These are phyloP conservation scores for Nothocercus julius DNA, from an alignment of 2,113 vertebrate genomes.

Conservation along the genomic window DNA sequence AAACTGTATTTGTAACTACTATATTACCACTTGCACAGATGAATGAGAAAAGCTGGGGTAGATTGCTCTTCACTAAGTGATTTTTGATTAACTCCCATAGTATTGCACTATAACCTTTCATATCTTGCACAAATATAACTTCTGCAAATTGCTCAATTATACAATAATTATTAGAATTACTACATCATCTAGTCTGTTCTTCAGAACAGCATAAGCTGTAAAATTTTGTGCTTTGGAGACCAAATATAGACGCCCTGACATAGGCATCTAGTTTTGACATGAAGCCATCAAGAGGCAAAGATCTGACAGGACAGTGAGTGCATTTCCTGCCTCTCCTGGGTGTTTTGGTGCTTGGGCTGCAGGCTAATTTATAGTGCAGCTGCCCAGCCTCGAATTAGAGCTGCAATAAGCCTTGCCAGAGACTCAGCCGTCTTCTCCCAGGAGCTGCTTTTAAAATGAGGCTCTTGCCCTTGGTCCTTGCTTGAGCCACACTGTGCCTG, in stretches of 20 bases:
- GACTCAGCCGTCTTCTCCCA: background rate
- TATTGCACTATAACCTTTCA: background rate
- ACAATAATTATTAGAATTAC: background rate
- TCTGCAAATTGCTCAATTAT: background rate
- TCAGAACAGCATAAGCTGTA: background rate
- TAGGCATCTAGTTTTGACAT: background rate
- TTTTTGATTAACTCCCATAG: background rate
- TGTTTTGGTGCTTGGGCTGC: background rate
- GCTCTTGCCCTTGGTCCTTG: background rate
- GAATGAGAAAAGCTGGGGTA: background rate
- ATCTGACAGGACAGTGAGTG: rapidly evolving
- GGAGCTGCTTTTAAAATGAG: background rate
- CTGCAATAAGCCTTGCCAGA: background rate
- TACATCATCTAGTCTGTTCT: background rate
- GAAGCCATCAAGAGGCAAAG: background rate
- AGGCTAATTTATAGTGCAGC: background rate
- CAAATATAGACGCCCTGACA: background rate
- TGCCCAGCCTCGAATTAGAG: background rate
- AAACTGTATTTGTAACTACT: background rate
- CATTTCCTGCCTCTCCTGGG: background rate
- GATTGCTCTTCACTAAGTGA: background rate
- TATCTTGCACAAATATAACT: background rate
- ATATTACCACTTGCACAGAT: background rate
- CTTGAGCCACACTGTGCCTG: background rate
- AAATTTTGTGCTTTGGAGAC: background rate